Evolutionary conservation across 2,888 invertebrate genomes (phyloP).

Genomic region (Limnephilus rhombicus): DNA sequence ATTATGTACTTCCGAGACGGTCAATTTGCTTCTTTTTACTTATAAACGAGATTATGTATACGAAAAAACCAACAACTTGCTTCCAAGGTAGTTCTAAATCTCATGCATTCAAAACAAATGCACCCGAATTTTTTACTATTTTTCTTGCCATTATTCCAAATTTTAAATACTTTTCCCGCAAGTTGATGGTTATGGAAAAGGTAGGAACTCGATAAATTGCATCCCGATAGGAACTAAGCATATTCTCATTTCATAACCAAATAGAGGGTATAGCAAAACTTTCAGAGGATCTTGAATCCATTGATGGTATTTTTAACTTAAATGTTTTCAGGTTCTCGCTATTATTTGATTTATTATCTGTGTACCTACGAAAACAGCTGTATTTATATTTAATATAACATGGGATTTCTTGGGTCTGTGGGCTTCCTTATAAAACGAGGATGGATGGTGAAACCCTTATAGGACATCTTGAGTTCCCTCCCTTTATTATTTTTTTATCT

Average conservation of each 20-base stretch:
- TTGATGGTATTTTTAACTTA: background rate
- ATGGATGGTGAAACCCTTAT: background rate
- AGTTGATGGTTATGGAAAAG: too few species aligned
- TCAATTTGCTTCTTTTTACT: too few species aligned
- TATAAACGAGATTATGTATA: too few species aligned
- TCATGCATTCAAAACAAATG: too few species aligned
- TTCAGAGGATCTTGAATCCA: background rate
- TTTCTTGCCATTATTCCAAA: too few species aligned
- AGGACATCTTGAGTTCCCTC: background rate
- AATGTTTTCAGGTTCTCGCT: background rate
- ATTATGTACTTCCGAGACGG: too few species aligned
- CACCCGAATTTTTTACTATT: too few species aligned
- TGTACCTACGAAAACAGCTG: background rate
- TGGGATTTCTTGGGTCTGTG: background rate
- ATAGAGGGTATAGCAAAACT: background rate
- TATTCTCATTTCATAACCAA: background rate
- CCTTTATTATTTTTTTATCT: constrained; percentile 23
- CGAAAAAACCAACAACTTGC: too few species aligned
- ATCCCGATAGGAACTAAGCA: too few species aligned
- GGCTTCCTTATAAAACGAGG: background rate
- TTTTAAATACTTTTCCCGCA: too few species aligned
- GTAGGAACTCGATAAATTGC: too few species aligned
- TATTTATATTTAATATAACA: background rate
- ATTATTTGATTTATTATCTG: background rate
- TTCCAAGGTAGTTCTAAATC: too few species aligned